Percentiles rank a stretch among this genome's conserved stretches.
Conservation (phyloP, 1,140 invertebrate species). For the Hermetia illucens region DNA sequence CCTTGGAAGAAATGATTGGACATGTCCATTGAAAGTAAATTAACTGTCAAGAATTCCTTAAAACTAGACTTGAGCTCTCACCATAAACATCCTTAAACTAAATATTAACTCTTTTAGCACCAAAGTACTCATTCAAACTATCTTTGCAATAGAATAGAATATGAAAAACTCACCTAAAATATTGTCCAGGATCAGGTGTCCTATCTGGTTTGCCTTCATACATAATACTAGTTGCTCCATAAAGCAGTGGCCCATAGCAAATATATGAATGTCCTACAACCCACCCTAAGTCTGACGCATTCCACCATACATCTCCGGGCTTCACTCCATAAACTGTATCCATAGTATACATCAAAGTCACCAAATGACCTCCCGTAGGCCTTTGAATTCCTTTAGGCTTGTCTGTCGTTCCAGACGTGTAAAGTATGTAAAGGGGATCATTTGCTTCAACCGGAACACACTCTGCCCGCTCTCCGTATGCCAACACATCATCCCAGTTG, state of each 20-base stretch:
- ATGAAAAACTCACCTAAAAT: constrained; percentile 65
- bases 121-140: not conserved
- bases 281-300: constrained; percentile 80
- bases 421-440: constrained; percentile 81
- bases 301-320: constrained; percentile 79
- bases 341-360: constrained; percentile 73
- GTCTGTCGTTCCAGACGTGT: constrained; percentile 86
- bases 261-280: constrained; percentile 91
- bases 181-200: constrained; percentile 80
- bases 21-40: too few species aligned
- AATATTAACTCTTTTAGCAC: too few species aligned
- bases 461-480: constrained; percentile 46
- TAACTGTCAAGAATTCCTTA: too few species aligned
- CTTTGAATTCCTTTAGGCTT: constrained; percentile 73
- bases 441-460: constrained; percentile 78
- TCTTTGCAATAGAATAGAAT: not conserved
- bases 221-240: constrained; percentile 70
- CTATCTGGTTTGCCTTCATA: constrained; percentile 92
- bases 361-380: constrained; percentile 75
- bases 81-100: too few species aligned
- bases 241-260: constrained; percentile 75
- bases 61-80: not conserved
- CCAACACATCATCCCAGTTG: constrained; percentile 60
- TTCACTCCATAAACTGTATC: constrained; percentile 66
- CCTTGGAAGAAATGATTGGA: not conserved